phyloP scores from a whole-genome alignment of 1,140 invertebrate genomes.

The Euschistus heros region DNA sequence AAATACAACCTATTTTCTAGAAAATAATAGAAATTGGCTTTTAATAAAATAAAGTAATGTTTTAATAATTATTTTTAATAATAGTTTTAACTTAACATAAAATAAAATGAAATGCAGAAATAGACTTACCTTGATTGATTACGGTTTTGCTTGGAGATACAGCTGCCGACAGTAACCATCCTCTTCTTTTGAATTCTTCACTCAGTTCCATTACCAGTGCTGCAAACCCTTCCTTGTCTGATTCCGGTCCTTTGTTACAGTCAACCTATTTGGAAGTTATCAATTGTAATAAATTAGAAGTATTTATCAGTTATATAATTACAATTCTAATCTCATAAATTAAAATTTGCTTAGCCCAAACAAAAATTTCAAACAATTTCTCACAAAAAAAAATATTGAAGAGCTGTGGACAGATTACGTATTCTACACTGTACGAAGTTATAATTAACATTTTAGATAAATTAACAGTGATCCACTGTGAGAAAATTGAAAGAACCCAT shows the following conservation, averaged over 20 bases:
- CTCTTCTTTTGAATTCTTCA: constrained; percentile 41
- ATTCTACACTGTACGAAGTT: no score
- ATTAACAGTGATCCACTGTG: no score
- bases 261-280: constrained; percentile 37
- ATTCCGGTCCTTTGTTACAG: constrained; percentile 43
- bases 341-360: neutral
- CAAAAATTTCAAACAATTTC: neutral
- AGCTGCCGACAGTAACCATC: constrained; percentile 43
- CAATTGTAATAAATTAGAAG: neutral
- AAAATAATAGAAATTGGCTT: no score
- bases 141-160: constrained; percentile 46
- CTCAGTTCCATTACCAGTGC: constrained; percentile 43
- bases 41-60: no score
- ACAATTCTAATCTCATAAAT: neutral
- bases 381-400: neutral
- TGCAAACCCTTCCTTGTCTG: constrained; percentile 45
- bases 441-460: no score
- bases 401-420: no score
- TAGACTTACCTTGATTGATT: constrained; percentile 35
- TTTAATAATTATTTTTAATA: no score
- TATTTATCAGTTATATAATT: neutral
- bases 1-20: no score
- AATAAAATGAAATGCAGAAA: neutral
- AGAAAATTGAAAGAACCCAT: no score
- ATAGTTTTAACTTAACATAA: neutral